phyloP scores from a whole-genome alignment of 2,113 vertebrate genomes.

The Rhinopomastus cyanomelas region DNA sequence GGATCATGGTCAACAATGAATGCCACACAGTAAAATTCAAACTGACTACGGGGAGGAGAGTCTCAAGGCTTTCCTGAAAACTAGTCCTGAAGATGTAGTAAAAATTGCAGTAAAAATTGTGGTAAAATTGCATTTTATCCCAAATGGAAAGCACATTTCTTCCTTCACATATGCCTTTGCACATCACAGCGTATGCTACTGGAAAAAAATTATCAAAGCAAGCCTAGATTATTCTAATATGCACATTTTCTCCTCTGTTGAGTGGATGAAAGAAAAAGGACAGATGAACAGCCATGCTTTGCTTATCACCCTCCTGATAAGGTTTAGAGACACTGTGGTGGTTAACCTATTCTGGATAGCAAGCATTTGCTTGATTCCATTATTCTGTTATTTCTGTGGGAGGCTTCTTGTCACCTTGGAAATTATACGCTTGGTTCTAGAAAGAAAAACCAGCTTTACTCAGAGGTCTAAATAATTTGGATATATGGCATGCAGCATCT shows the following conservation, averaged over 20 bases:
- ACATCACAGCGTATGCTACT: not conserved
- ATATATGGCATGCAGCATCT: conserved; percentile 5
- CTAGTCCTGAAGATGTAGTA: not conserved
- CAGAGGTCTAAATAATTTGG: conserved; percentile 1
- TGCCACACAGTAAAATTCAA: not conserved
- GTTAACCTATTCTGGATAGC: conserved; percentile 19
- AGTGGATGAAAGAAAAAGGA: not conserved
- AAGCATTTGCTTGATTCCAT: conserved; percentile 21
- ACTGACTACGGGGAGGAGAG: not conserved
- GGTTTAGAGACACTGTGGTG: not conserved
- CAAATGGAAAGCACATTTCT: not conserved
- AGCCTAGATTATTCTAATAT: not conserved
- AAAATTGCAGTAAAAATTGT: too few species aligned
- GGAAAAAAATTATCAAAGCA: conserved; percentile 1
- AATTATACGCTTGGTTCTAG: conserved; percentile 16
- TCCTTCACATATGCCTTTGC: not conserved
- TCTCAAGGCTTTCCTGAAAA: not conserved
- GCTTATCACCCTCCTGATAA: not conserved
- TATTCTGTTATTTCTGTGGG: conserved; percentile 24
- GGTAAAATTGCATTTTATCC: too few species aligned
- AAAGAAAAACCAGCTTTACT: conserved; percentile 39
- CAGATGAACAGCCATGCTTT: conserved; percentile 14
- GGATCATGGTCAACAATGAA: not conserved
- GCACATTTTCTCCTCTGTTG: not conserved
- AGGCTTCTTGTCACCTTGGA: conserved; percentile 39